A percentile compares a stretch with the other conserved stretches of the same genome.
Conservation (phyloP, 2,113 vertebrate genomes). For the Rhombomys opimus region DNA sequence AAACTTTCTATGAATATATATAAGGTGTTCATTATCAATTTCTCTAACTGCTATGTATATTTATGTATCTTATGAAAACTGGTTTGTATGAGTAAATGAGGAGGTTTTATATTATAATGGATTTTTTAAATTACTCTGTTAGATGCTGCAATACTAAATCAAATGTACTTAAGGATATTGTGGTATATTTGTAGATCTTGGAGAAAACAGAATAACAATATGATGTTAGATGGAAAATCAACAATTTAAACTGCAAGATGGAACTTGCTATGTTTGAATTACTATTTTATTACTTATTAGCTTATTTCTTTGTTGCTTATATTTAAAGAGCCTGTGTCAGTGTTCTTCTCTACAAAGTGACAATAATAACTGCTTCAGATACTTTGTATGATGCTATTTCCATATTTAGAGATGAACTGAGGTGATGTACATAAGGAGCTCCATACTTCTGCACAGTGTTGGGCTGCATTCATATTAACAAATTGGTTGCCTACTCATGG, state of each 20-base stretch:
- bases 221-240: not conserved
- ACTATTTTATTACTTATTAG: not conserved
- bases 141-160: not conserved
- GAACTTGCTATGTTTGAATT: not conserved
- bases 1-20: not conserved
- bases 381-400: not conserved
- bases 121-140: not conserved
- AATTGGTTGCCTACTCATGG: not conserved
- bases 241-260: not conserved
- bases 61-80: not conserved
- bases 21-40: not conserved
- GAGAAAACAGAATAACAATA: not conserved
- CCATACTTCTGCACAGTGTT: not conserved
- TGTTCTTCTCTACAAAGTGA: conserved; percentile 21
- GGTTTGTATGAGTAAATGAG: not conserved
- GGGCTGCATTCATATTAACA: not conserved
- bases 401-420: not conserved
- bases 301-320: not conserved
- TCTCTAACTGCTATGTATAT: not conserved
- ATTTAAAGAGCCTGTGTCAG: not conserved
- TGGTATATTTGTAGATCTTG: not conserved
- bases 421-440: not conserved
- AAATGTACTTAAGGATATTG: conserved; percentile 5
- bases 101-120: not conserved
- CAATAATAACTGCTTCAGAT: not conserved